Conservation (phyloP, 1,140 invertebrate species). For the Wasmannia auropunctata region DNA sequence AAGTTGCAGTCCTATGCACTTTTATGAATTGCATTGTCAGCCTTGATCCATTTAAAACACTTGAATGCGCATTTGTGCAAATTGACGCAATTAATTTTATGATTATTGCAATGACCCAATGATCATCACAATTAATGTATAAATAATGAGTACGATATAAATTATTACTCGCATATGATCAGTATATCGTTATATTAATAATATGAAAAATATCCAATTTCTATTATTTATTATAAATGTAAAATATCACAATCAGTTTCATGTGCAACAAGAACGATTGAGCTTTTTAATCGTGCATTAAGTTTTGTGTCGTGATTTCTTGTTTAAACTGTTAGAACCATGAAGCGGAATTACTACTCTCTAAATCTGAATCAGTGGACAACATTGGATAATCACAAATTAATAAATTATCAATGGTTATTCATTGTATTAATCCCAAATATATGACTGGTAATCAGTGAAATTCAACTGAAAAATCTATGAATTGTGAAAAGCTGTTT, state of each 20-base stretch:
- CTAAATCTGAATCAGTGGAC: too few species aligned
- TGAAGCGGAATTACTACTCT: background rate
- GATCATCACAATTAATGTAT: too few species aligned
- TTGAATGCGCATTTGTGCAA: background rate
- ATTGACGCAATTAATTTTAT: conserved; percentile 43
- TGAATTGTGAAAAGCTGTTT: too few species aligned
- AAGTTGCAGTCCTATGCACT: background rate
- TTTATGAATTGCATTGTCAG: conserved; percentile 2
- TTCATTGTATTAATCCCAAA: too few species aligned
- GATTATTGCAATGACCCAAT: background rate
- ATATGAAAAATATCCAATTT: background rate
- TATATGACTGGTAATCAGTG: too few species aligned
- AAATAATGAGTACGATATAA: too few species aligned
- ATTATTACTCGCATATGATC: background rate
- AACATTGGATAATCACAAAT: too few species aligned
- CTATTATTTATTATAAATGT: too few species aligned
- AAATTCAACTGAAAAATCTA: too few species aligned
- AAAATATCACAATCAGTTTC: background rate
- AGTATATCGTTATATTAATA: background rate
- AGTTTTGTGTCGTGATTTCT: background rate
- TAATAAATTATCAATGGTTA: too few species aligned
- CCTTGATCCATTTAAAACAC: background rate
- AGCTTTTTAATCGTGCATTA: background rate
- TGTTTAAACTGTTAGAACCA: background rate
- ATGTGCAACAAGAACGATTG: background rate